Evolutionary conservation across 2,797 vertebrate species (phyloP).

Genomic region (Bufotes viridis): DNA sequence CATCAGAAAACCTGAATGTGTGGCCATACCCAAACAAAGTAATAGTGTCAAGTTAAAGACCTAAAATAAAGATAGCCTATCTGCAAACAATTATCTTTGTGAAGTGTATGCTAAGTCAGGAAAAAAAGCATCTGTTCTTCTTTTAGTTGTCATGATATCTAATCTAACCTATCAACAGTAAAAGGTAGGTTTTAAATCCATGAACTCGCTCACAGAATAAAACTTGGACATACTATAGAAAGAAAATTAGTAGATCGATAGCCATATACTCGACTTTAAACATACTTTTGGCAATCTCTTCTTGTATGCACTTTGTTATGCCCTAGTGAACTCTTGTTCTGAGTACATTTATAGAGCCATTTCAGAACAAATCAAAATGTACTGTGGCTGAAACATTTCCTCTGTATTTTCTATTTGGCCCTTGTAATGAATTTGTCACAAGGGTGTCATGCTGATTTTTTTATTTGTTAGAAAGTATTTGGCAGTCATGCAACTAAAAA

Average conservation of each 20-base stretch:
- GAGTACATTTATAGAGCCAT: constrained; percentile 8
- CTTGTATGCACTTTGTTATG: background rate
- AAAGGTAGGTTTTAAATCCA: constrained; percentile 12
- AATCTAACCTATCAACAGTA: constrained; percentile 23
- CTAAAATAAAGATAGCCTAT: background rate
- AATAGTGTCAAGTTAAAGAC: background rate
- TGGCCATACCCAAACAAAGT: background rate
- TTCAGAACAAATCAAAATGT: constrained; percentile 21
- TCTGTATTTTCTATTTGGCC: constrained; percentile 4
- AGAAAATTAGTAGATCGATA: background rate
- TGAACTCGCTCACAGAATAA: background rate
- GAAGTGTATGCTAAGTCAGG: background rate
- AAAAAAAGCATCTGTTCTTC: constrained; percentile 45
- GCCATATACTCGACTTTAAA: background rate
- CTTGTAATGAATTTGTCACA: constrained; percentile 17
- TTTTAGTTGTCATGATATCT: constrained; percentile 23
- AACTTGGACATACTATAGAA: background rate
- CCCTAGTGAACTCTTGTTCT: constrained; percentile 19
- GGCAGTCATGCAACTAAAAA: background rate
- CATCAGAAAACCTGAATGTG: no score
- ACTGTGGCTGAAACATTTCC: constrained; percentile 4
- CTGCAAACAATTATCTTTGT: constrained; percentile 21
- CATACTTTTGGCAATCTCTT: background rate
- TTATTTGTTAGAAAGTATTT: constrained; percentile 3
- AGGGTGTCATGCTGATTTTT: background rate